Conservation (phyloP, 2,113 vertebrate species). For the Oncorhynchus keta region DNA sequence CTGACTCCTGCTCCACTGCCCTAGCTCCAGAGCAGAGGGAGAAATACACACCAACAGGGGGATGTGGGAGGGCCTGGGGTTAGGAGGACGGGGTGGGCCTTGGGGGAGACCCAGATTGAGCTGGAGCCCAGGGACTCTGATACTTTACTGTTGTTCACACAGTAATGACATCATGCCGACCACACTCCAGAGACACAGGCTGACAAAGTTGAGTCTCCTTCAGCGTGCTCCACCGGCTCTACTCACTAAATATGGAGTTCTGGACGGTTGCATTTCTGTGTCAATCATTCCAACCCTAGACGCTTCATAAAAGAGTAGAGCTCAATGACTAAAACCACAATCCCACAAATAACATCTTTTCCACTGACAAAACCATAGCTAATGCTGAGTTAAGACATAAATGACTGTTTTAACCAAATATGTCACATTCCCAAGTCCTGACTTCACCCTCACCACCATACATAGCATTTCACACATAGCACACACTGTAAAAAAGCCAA, state of each 20-base stretch:
- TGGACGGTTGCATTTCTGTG: neutral
- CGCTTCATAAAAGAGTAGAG: neutral
- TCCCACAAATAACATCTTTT: neutral
- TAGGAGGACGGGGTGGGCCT: neutral
- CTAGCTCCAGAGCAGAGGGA: constrained; percentile 12
- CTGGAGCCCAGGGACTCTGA: neutral
- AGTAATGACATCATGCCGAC: constrained; percentile 12
- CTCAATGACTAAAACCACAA: neutral
- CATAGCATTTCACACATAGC: too few relatives aligned
- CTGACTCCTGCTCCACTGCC: constrained; percentile 42
- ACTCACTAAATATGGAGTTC: neutral
- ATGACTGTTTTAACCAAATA: neutral
- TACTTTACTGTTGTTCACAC: constrained; percentile 9
- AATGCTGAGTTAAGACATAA: neutral
- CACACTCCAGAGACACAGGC: neutral
- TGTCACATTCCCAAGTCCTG: too few relatives aligned
- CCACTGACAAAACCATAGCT: neutral
- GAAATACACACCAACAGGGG: constrained; percentile 30
- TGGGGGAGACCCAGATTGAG: constrained; percentile 25
- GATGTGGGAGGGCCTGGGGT: neutral
- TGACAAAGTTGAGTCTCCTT: neutral
- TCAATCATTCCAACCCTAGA: neutral
- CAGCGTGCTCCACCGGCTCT: neutral
- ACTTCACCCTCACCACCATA: too few relatives aligned
- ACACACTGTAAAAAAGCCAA: too few relatives aligned